A percentile compares a stretch with the other conserved stretches of the same genome.
Conservation (phyloP, 2,113 vertebrate species). For the Marcusenius ussheri region DNA sequence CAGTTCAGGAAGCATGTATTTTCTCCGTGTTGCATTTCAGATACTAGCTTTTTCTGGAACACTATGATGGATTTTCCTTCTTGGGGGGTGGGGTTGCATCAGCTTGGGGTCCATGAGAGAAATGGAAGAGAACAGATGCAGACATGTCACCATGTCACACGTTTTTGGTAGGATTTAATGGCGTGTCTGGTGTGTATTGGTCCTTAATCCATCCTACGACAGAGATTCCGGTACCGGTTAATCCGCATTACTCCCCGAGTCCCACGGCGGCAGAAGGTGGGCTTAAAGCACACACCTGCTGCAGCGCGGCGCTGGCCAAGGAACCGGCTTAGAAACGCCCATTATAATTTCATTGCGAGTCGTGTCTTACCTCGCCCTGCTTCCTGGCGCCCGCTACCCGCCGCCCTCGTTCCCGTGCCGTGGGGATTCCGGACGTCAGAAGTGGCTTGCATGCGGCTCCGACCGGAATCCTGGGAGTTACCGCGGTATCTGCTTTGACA, state of each 20-base stretch:
- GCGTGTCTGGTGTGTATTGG: slow-evolving; percentile 8
- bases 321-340: not conserved
- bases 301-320: not conserved
- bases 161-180: slow-evolving; percentile 1
- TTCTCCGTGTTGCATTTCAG: not conserved
- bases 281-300: slow-evolving; percentile 22
- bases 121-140: not conserved
- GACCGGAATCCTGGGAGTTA: not conserved
- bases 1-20: not conserved
- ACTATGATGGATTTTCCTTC: not conserved
- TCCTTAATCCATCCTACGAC: slow-evolving; percentile 7
- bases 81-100: not conserved
- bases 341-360: not conserved
- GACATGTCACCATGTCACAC: not conserved
- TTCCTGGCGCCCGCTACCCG: not conserved
- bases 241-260: not conserved
- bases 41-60: not conserved
- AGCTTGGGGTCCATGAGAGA: not conserved
- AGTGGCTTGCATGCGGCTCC: not conserved
- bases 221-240: slow-evolving; percentile 12
- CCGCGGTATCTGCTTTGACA: not conserved
- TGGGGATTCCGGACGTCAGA: not conserved
- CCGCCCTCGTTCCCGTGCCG: not conserved
- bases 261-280: slow-evolving; percentile 14
- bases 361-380: not conserved